Base-by-base conservation (phyloP, 2,888 invertebrate genomes). In the Xestia ashworthii region DNA sequence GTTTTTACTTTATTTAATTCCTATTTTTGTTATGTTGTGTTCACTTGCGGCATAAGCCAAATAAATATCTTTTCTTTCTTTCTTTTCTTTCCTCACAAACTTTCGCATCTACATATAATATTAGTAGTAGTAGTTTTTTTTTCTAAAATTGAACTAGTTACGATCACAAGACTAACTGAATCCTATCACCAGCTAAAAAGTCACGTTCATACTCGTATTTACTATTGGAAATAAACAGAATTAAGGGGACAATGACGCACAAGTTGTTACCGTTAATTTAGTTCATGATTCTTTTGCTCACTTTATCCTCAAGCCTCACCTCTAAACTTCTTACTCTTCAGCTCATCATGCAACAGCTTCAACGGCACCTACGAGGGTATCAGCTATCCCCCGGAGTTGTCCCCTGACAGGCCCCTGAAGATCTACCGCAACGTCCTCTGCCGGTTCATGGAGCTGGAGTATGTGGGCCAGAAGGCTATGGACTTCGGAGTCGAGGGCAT, bases 341-440 rank as follows among this genome's bases (percentile, higher is more conserved):
- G 98, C 74, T 95, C 97, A 0, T 94, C 93, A 64, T 98, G 98
- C 93, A 98, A 98, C 91, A 95, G 97, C 5, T 95, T 98, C 25
- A 97, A 97, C 84, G 98, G 98, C 32, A 92, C 97, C 0, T 98
- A 97, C 83, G 98, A 98, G 91, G 98, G 98, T 0, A 97, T 98
- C 0, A 92, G 98, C 2, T 98, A 98, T 88, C 98, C 98, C 0
- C 93, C 97, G 1, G 94, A 97, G 68, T 89, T 99, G 72, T 92
- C 93, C 8, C 93, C 95, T 44, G 96, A 95, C 0, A 95, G 95
- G 0, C 91, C 93, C 0, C 96, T 98, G 81, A 94, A 97, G 25
- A 91, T 98, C 12, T 99, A 97, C 93, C 97, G 98, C 44, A 97
- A 98, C 87, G 97, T 98, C 0, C 98, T 99, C 89, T 99, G 99